Evolutionary conservation across 2,113 vertebrate genomes (phyloP), one percentile per base, ranked within the genome.

Genomic region (Rhagologus leucostigma): DNA sequence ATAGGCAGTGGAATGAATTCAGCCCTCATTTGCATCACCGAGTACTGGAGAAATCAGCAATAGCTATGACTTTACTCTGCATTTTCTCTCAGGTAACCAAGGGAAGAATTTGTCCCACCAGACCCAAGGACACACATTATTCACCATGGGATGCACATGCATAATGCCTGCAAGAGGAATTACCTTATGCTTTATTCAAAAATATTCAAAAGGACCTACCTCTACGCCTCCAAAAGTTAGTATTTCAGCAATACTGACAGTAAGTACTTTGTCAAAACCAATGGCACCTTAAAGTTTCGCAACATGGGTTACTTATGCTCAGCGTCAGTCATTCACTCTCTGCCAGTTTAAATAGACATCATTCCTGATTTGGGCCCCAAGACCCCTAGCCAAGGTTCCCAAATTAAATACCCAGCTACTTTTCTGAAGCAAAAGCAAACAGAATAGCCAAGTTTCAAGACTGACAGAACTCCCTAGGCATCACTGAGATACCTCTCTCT

Each of bases 141-240:
- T 91, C 95, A 94, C 76, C 0, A 1, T 39, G 44, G 88, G 76
- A 93, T 60, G 68, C 73, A 71, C 88, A 75, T 60, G 49, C 73
- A 93, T 93, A 92, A 92, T 89, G 64, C 82, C 88, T 69, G 42
- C 46, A 94, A 90, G 64, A 94, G 73, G 23, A 23, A 95, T 90
- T 95, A 76, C 35, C 35, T 87, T 56, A 79, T 84, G 63, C 84
- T 85, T 91, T 96, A 80, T 94, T 96, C 70, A 95, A 73, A 60
- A 93, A 90, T 90, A 88, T 93, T 95, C 76, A 90, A 87, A 96
- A 92, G 33, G 37, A 79, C 70, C 93, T 52, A 90, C 16, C 52
- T 89, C 44, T 68, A 6, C 24, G 24, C 50, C 83, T 86, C 73
- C 87, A 35, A 90, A 92, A 74, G 35, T 67, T 81, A 35, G 56